Conservation (phyloP, 2,797 vertebrate genomes). For the Tolypeutes matacus region DNA sequence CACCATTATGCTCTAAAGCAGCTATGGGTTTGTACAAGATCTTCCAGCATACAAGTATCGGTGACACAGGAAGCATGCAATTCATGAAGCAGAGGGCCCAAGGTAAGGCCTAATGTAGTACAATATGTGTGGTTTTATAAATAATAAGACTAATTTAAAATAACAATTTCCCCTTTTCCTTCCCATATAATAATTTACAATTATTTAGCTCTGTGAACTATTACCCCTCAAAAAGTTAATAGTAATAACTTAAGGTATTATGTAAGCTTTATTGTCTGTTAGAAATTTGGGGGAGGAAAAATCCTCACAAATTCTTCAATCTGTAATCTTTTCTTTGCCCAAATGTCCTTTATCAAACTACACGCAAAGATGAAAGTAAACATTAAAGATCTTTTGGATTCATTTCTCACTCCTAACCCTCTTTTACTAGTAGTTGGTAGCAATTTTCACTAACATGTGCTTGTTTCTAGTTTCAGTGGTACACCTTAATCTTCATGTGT, state of each 20-base stretch:
- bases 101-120: slow-evolving; percentile 78
- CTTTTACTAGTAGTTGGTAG: background rate
- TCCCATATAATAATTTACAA: background rate
- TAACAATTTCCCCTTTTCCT: background rate
- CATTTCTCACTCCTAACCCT: background rate
- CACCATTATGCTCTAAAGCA: slow-evolving; percentile 72
- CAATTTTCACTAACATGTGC: slow-evolving; percentile 9
- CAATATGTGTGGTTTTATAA: slow-evolving; percentile 51
- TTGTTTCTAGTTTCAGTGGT: slow-evolving; percentile 45
- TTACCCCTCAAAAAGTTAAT: background rate
- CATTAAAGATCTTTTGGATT: background rate
- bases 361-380: background rate
- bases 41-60: slow-evolving; percentile 48
- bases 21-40: slow-evolving; percentile 68
- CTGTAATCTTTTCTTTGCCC: background rate
- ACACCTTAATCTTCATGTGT: background rate
- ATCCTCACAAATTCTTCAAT: background rate
- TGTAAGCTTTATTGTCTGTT: background rate
- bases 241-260: slow-evolving; percentile 30
- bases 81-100: slow-evolving; percentile 76
- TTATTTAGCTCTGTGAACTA: background rate
- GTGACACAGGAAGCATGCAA: slow-evolving; percentile 51
- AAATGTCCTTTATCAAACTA: slow-evolving; percentile 29
- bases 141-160: slow-evolving; percentile 53
- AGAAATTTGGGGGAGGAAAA: slow-evolving; percentile 7